phyloP scores from a whole-genome alignment of 2,888 invertebrate species.

The Kryphioiulus occultus region DNA sequence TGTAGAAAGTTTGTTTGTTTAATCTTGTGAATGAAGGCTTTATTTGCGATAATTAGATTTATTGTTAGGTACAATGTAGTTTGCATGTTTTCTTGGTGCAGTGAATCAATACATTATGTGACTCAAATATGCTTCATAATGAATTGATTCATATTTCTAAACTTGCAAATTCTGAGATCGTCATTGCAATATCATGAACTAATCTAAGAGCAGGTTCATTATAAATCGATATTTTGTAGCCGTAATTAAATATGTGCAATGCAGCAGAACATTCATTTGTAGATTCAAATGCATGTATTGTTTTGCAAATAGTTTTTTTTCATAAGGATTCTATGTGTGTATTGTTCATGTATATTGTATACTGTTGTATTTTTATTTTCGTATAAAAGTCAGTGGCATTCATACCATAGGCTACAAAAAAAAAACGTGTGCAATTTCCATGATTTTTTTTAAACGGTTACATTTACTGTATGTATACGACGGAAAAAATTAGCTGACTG shows the following conservation, averaged over 20 bases:
- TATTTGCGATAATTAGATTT: too few species aligned
- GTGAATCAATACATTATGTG: neutral
- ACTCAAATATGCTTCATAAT: neutral
- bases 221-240: neutral
- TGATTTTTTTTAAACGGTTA: too few species aligned
- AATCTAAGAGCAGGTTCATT: neutral
- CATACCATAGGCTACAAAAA: slow-evolving; percentile 27
- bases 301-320: too few species aligned
- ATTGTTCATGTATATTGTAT: neutral
- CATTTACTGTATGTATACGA: neutral
- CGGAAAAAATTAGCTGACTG: neutral
- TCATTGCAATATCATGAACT: neutral
- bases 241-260: neutral
- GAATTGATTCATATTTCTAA: neutral
- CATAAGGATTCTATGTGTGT: neutral
- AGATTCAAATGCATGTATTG: too few species aligned
- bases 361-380: neutral
- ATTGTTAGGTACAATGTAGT: too few species aligned
- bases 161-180: neutral
- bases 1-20: too few species aligned
- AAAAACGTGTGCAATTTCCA: slow-evolving; percentile 33
- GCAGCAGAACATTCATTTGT: neutral
- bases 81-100: too few species aligned
- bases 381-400: slow-evolving; percentile 13
- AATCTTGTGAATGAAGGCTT: too few species aligned